Evolutionary conservation across 2,797 vertebrate genomes (phyloP), one percentile per base, ranked within the genome.

Genomic region (Paedocypris micromegethes): DNA sequence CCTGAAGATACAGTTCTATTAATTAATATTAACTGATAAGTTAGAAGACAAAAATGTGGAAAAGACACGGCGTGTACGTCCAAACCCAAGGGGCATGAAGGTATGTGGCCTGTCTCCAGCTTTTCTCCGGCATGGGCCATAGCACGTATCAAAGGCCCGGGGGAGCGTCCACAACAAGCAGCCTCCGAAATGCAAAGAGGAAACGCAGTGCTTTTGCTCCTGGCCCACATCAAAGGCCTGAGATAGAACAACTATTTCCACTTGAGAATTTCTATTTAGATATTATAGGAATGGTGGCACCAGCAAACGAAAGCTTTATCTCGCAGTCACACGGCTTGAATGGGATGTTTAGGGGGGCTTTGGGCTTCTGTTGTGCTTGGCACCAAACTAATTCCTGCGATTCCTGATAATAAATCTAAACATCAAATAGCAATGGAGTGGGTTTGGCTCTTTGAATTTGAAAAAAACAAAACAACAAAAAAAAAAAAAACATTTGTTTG

Each of bases 251-350:
- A 75, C 83, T 78, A 86, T 86, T 86, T 84, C 79, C 82, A 74
- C 50, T 49, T 73, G 62, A 86, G 83, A 88, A 88, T 85, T 88
- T 88, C 65, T 83, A 81, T 88, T 86, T 78, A 87, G 85, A 90
- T 89, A 54, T 72, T 54, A 70, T 70, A 70, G 54, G 41, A 70
- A 49, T 38, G 49, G 58, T 74, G 72, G 78, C 73, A 83, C 75
- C 75, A 72, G 68, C 58, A 77, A n/a, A 54, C 23, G 50, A n/a
- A 50, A 57, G 53, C 6, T 54, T 51, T 63, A 40, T 60, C 48
- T 45, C 38, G 39, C 46, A 66, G 49, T 58, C 64, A 67, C 54
- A 48, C 43, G 42, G 42, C 39, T 59, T 55, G 23, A 63, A 53
- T 53, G 58, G 56, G 9, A 46, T 48, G 39, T 47, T 53, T 52